Evolutionary conservation across 2,888 invertebrate genomes (phyloP).

Genomic region (Ferdinandea cuprea): DNA sequence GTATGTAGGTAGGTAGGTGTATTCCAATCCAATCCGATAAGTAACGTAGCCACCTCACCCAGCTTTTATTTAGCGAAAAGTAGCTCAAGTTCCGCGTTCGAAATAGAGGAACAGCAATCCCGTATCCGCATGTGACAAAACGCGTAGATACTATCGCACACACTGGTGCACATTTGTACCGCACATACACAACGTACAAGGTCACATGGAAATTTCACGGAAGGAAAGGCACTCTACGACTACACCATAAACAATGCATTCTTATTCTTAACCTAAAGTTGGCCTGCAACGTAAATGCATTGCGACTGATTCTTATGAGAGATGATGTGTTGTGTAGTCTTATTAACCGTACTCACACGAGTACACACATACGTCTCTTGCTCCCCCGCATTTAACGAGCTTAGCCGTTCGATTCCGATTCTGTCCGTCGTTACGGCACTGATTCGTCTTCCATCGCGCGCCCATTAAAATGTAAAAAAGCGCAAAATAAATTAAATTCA

Average conservation of each 20-base stretch:
- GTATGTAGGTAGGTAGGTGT: too few relatives aligned
- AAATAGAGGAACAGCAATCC: slow-evolving; percentile 31
- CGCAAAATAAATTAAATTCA: slow-evolving; percentile 82
- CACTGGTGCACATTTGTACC: slow-evolving; percentile 34
- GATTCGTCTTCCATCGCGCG: slow-evolving; percentile 69
- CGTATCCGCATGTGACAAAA: slow-evolving; percentile 64
- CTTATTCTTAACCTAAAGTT: slow-evolving; percentile 49
- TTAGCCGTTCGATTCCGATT: slow-evolving; percentile 37
- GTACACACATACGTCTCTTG: slow-evolving; percentile 13
- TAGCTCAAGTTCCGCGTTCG: slow-evolving; percentile 62
- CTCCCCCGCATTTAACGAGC: slow-evolving; percentile 68
- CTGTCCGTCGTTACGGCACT: slow-evolving; percentile 58
- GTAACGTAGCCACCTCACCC: not conserved
- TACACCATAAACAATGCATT: not conserved
- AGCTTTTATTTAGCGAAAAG: slow-evolving; percentile 26
- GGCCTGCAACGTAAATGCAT: slow-evolving; percentile 38
- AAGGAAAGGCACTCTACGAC: slow-evolving; percentile 49
- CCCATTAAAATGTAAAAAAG: slow-evolving; percentile 69
- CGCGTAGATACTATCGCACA: slow-evolving; percentile 57
- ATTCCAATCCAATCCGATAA: slow-evolving; percentile 16
- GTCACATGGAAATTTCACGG: slow-evolving; percentile 65
- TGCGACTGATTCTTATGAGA: slow-evolving; percentile 11
- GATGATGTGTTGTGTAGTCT: slow-evolving; percentile 14
- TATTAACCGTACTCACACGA: slow-evolving; percentile 3
- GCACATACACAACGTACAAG: slow-evolving; percentile 61